Base-by-base conservation (phyloP, 2,888 invertebrate genomes). In the Molorchus minor region DNA sequence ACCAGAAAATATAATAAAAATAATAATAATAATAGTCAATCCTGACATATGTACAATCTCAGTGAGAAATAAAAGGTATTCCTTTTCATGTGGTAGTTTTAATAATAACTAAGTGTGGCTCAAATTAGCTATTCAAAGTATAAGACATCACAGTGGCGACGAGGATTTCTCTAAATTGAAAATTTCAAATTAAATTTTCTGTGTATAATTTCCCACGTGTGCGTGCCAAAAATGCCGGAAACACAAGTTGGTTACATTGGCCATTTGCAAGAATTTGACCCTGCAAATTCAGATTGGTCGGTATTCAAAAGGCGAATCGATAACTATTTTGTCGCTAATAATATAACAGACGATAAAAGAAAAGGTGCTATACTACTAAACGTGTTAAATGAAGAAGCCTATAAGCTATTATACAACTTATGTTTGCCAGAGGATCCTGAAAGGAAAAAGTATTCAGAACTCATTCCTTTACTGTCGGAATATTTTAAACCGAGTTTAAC, bases 401-500 rank as follows among this genome's bases (percentile, higher is more conserved):
- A 36, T 36, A 13, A 36, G 7, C 7, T 13, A 13, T 12, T 36
- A 2, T 36, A 36, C 15, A 36, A 36, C 7, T 13, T 3, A 13
- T 36, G 36, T 36, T 45, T 52, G 13, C 52, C 52, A 15, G 10
- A 5, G 7, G 53, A 53, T 19, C 44, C 43, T 29, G 44, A 43
- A 13, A 8, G 12, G 2, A 36, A 53, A 43, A 53, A 4, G 2
- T 33, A 53, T 33, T 29, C 30, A 1, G 43, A 44, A 10, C 20
- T 43, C 29, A 35, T 43, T 19, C 30, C 12, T 17, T 12, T 44
- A 3, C 7, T 53, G 2, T 1, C 19, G 5, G 25, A 43, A 21
- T 19, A 53, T 44, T 53, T 44, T 8, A 53, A 43, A 44, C 17
- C 43, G 5, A 53, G 43, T 53, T 19, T 43, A 20, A 17, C 38